phyloP scores from a whole-genome alignment of 2,888 invertebrate genomes.

The Caenorhabditis doughertyi region DNA sequence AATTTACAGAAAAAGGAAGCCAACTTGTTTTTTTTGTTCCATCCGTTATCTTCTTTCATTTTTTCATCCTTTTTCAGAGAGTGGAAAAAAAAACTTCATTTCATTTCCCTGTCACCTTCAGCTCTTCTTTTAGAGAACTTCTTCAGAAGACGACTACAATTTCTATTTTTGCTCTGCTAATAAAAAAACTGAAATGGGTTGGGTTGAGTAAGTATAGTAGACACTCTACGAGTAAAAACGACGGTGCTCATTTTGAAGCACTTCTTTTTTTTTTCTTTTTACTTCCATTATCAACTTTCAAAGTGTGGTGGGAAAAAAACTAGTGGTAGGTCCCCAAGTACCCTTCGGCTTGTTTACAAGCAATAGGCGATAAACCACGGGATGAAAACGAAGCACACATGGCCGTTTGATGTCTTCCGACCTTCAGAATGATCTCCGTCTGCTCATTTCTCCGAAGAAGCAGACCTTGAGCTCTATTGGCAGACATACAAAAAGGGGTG shows the following conservation, averaged over 20 bases:
- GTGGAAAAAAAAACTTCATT: conserved; percentile 28
- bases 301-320: conserved; percentile 36
- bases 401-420: conserved; percentile 61
- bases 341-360: conserved; percentile 45
- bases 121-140: background rate
- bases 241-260: conserved; percentile 13
- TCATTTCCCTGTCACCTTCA: conserved; percentile 14
- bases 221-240: conserved; percentile 32
- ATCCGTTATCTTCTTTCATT: conserved; percentile 3
- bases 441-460: conserved; percentile 25
- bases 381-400: conserved; percentile 49
- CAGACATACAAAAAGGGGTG: conserved; percentile 25
- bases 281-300: conserved; percentile 51
- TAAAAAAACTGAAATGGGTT: conserved; percentile 47
- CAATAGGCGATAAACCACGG: conserved; percentile 27
- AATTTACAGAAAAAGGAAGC: conserved; percentile 43
- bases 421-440: conserved; percentile 41
- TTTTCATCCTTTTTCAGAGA: background rate
- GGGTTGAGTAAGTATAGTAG: background rate
- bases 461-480: conserved; percentile 31
- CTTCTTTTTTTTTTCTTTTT: background rate
- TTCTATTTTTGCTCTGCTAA: conserved; percentile 21
- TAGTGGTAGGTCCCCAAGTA: background rate
- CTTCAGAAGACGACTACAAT: conserved; percentile 10
- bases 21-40: conserved; percentile 43